Conservation (phyloP, 2,888 invertebrate species). For the Antheraea assamensis region DNA sequence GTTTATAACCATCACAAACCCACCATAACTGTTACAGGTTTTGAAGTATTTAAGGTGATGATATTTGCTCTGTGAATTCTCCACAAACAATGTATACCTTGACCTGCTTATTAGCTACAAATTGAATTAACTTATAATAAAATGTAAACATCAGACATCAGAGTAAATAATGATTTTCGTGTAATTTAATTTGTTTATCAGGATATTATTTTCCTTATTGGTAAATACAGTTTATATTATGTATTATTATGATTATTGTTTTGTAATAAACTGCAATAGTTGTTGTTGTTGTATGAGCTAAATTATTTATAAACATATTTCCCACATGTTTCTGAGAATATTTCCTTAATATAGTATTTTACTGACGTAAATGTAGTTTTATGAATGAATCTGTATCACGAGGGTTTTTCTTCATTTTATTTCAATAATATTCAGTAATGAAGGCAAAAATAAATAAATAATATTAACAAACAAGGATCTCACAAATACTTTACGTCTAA, state of each 20-base stretch:
- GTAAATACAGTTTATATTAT: background rate
- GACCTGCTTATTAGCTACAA: background rate
- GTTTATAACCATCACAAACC: background rate
- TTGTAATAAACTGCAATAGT: conserved; percentile 10
- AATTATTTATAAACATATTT: conserved; percentile 15
- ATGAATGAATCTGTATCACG: conserved; percentile 24
- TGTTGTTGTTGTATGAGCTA: background rate
- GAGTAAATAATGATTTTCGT: background rate
- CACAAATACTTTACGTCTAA: background rate
- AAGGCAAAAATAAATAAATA: no score
- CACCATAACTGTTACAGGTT: conserved; percentile 4
- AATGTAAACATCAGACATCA: background rate
- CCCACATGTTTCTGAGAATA: conserved; percentile 17
- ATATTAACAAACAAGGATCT: background rate
- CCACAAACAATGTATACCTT: background rate
- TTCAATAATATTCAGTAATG: background rate
- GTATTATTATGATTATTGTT: conserved; percentile 5
- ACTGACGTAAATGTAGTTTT: conserved; percentile 36
- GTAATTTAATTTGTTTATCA: conserved; percentile 10
- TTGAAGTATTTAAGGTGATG: background rate
- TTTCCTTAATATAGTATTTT: conserved; percentile 23
- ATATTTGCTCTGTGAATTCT: background rate
- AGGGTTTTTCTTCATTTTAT: conserved; percentile 18
- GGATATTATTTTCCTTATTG: background rate
- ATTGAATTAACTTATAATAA: background rate